A percentile compares a stretch with the other conserved stretches of the same genome.
Evolutionary conservation across 2,888 invertebrate genomes (phyloP).

Genomic region (Dicyrtoma fusca): DNA sequence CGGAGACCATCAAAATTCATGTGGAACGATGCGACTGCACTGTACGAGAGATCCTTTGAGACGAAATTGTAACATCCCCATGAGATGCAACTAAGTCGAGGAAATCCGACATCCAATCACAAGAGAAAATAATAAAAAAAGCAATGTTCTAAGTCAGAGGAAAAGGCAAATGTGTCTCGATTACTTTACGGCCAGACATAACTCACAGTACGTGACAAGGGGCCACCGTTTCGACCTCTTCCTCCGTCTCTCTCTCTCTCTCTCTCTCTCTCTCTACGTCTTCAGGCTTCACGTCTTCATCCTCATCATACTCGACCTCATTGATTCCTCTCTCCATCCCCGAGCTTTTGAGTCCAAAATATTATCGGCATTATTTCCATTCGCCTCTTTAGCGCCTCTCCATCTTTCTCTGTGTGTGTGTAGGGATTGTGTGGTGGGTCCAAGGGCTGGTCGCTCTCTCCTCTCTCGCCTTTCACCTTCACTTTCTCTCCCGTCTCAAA

Average conservation of each 20-base stretch:
- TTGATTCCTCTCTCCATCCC: not conserved
- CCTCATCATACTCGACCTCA: not conserved
- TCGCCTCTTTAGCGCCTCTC: slow-evolving; percentile 1
- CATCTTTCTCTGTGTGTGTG: not conserved
- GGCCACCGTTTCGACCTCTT: slow-evolving; percentile 4
- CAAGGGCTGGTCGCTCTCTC: not conserved
- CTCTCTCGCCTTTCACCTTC: not conserved
- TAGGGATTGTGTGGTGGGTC: not conserved
- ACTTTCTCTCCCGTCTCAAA: not conserved
- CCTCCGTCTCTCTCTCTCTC: slow-evolving; percentile 2
- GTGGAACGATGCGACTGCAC: not conserved
- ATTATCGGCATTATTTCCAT: slow-evolving; percentile 4
- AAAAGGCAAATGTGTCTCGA: slow-evolving; percentile 34
- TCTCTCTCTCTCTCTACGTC: not conserved
- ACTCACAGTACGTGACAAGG: slow-evolving; percentile 28
- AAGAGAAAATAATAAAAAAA: slow-evolving; percentile 36
- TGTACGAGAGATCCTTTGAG: not conserved
- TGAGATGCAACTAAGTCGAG: slow-evolving; percentile 29
- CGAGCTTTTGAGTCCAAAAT: not conserved
- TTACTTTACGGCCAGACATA: slow-evolving; percentile 34
- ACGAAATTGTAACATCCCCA: slow-evolving; percentile 16
- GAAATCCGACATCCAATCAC: slow-evolving; percentile 35
- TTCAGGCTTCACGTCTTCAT: not conserved
- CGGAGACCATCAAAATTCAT: slow-evolving; percentile 28
- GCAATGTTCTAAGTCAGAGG: slow-evolving; percentile 17